A percentile compares a stretch with the other conserved stretches of the same genome.
Evolutionary conservation across 2,113 vertebrate species (phyloP).

Genomic region (Caretta caretta): DNA sequence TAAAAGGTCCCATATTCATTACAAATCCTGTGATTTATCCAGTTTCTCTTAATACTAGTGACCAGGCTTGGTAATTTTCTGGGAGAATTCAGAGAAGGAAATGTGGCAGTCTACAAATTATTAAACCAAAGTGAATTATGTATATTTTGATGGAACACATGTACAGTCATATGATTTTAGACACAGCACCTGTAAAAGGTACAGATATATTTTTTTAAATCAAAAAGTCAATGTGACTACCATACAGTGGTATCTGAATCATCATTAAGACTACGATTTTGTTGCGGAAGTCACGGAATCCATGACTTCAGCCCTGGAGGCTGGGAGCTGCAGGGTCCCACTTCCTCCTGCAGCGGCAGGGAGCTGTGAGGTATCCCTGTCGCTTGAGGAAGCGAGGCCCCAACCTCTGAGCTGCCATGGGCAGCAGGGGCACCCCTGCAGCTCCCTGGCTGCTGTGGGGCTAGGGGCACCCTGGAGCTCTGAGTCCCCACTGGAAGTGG

Average conservation of each 20-base stretch:
- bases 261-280: too few relatives aligned
- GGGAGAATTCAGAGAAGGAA: not conserved
- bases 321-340: too few relatives aligned
- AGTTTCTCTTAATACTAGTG: not conserved
- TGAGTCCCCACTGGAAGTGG: too few relatives aligned
- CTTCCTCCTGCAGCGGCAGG: too few relatives aligned
- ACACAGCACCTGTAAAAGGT: not conserved
- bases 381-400: too few relatives aligned
- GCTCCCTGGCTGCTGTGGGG: too few relatives aligned
- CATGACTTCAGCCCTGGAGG: too few relatives aligned
- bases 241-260: not conserved
- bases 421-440: too few relatives aligned
- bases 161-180: not conserved
- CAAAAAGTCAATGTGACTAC: not conserved
- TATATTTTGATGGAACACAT: not conserved
- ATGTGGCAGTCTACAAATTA: not conserved
- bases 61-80: not conserved
- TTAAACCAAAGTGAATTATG: not conserved
- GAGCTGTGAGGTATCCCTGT: too few relatives aligned
- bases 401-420: too few relatives aligned
- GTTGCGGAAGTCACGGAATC: too few relatives aligned
- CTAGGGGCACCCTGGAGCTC: not conserved
- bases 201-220: not conserved
- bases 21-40: not conserved
- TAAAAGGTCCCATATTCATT: not conserved